Evolutionary conservation across 2,888 invertebrate genomes (phyloP), one percentile per base, ranked within the genome.

Genomic region (Eristalis arbustorum): DNA sequence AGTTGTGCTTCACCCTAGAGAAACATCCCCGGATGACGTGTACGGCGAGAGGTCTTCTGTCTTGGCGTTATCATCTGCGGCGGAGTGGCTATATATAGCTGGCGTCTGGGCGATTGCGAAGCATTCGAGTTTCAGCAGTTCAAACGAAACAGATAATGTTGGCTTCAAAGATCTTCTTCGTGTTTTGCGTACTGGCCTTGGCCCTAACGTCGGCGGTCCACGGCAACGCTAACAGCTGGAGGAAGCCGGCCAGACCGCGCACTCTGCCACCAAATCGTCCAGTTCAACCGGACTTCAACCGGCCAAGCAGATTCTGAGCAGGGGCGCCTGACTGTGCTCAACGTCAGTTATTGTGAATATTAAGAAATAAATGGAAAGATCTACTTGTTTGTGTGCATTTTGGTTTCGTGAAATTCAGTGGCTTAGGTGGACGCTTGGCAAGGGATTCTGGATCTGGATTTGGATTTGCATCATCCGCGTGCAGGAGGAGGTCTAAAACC

Each of bases 191-290:
- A 5, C 14, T 84, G 42, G 75, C 68, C 5, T 34, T 84, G n/a
- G 81, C 81, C n/a, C 18, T 84, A 0, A 68, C 68, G 4, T 81
- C 81, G 68, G 63, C 68, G 13, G 63, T 73, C 40, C 18, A 57
- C 14, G 76, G 71, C 2, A n/a, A 66, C 8, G 13, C 49, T 11
- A 72, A 56, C 1, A 23, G 8, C 28, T 74, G 23, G 56, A 25
- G 6, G 72, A 37, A 8, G 8, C 73, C 14, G 49, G 59, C 40
- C 28, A 73, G 83, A 14, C 83, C 83, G 49, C 69, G 69, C 2
- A 84, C 81, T 42, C 49, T 84, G 22, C 81, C 84, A 37, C 84
- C 84, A 34, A 81, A 81, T n/a, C 81, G 61, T 0, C 84, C 84
- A 40, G 14, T 13, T 3, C 71, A 8, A 10, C 84, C 84, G 18